These are phyloP conservation scores for Actenoides lindsayi DNA, from an alignment of 2,113 vertebrate genomes.

Conservation along the genomic window DNA sequence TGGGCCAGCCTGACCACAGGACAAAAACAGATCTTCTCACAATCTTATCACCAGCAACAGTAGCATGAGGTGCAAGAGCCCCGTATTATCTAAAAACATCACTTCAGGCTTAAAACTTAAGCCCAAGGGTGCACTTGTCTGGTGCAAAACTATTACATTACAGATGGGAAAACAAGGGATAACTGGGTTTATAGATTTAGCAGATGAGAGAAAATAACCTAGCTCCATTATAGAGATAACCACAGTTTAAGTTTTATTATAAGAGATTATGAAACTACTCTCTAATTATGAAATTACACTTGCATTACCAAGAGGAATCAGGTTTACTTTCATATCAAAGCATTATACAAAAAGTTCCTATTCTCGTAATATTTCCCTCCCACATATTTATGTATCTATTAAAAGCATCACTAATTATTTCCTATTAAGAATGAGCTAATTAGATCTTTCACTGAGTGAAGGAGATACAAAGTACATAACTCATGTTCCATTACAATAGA, in stretches of 20 bases:
- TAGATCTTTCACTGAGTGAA: neutral
- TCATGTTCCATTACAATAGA: neutral
- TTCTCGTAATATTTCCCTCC: neutral
- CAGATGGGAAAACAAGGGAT: neutral
- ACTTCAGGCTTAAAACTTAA: neutral
- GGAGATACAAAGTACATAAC: neutral
- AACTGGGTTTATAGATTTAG: neutral
- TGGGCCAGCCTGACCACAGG: neutral
- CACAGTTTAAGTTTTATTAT: neutral
- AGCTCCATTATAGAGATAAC: neutral
- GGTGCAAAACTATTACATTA: neutral
- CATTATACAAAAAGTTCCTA: neutral
- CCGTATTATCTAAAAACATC: neutral
- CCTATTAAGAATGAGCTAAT: slow-evolving; percentile 6
- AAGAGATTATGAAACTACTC: neutral
- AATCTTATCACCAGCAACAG: neutral
- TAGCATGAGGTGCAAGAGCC: neutral
- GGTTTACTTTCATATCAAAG: neutral
- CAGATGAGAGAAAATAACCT: neutral
- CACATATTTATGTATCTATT: neutral
- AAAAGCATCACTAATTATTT: slow-evolving; percentile 35
- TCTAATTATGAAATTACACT: too few relatives aligned
- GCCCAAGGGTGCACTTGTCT: neutral
- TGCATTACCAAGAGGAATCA: neutral
- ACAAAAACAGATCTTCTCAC: neutral